Conservation (phyloP, 2,113 vertebrate genomes). For the Pygoscelis antarcticus region DNA sequence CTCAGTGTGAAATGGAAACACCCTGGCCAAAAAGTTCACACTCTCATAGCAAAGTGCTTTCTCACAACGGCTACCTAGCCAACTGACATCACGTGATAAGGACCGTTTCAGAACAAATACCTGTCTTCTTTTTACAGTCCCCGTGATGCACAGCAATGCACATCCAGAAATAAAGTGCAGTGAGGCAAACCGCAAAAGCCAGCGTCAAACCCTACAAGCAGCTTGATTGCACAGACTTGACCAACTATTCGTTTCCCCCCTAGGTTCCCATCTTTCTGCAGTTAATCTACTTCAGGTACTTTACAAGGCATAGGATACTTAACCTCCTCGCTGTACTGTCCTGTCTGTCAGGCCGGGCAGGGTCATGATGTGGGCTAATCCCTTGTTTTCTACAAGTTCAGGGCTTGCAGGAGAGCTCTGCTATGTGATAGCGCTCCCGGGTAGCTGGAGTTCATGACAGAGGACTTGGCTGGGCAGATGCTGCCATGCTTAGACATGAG, state of each 20-base stretch:
- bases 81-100: too few species aligned
- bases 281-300: background rate
- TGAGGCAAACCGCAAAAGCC: background rate
- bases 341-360: background rate
- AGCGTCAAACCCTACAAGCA: background rate
- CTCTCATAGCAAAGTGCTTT: background rate
- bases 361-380: background rate
- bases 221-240: rapidly evolving
- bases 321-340: background rate
- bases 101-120: background rate
- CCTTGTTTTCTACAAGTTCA: background rate
- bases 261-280: background rate
- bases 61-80: background rate
- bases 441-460: background rate
- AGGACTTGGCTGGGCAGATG: background rate
- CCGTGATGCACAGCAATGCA: background rate
- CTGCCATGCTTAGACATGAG: background rate
- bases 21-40: background rate
- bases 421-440: background rate
- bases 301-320: background rate
- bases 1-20: background rate
- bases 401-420: background rate
- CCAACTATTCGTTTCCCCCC: background rate
- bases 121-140: background rate
- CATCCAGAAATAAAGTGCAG: background rate